These are phyloP conservation scores for Bucco capensis DNA, from an alignment of 2,113 vertebrate genomes.

Conservation along the genomic window DNA sequence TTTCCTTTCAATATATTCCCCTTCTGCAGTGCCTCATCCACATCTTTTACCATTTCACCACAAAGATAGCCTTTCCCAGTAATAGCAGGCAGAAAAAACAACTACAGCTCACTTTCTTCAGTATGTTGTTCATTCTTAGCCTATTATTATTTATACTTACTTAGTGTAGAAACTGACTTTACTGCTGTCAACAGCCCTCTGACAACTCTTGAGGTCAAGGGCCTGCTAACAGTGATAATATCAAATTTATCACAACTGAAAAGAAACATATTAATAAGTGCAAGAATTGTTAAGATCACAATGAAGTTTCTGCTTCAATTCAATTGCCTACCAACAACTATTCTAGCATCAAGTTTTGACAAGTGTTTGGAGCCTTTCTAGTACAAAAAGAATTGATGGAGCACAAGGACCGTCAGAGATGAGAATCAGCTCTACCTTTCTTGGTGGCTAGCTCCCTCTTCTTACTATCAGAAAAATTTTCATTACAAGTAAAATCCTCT, in stretches of 20 bases:
- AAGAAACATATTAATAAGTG: not conserved
- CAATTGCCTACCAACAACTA: not conserved
- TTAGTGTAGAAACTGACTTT: not conserved
- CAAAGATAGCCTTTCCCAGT: not conserved
- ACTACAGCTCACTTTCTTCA: not conserved
- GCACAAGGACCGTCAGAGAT: not conserved
- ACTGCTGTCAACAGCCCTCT: not conserved
- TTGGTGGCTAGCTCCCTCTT: not conserved
- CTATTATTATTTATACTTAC: not conserved
- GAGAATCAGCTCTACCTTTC: not conserved
- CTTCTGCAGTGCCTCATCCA: not conserved
- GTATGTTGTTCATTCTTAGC: not conserved
- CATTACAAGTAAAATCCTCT: not conserved
- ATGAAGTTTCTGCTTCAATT: not conserved
- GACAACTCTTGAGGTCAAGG: not conserved
- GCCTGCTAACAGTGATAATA: not conserved
- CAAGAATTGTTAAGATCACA: not conserved
- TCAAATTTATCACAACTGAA: not conserved
- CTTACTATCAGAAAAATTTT: not conserved
- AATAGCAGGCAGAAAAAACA: not conserved
- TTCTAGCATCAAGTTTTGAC: not conserved
- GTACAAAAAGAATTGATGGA: not conserved
- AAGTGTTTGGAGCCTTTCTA: not conserved
- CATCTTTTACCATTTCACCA: not conserved
- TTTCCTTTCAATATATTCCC: not conserved